Conservation (phyloP, 1,140 invertebrate species). For the Oncopodura yosiiana region DNA sequence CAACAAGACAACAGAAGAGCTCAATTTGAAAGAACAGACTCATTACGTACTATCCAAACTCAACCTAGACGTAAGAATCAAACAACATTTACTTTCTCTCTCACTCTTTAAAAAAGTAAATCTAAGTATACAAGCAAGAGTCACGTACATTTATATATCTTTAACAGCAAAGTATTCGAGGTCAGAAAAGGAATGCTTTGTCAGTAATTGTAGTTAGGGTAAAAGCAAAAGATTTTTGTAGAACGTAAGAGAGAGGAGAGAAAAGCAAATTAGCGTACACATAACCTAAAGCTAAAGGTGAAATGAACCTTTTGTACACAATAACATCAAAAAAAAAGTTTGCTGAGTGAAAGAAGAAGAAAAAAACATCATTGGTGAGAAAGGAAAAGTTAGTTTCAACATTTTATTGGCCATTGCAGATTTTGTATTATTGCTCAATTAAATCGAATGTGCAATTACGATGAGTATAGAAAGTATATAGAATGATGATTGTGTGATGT, state of each 20-base stretch:
- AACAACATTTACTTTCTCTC: slow-evolving; percentile 2
- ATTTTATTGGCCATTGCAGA: too few relatives aligned
- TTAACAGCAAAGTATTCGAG: background rate
- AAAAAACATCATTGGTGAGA: too few relatives aligned
- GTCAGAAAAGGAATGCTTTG: background rate
- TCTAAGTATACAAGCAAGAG: background rate
- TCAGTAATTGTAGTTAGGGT: background rate
- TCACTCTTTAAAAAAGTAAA: too few relatives aligned
- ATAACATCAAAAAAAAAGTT: too few relatives aligned
- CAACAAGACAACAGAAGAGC: slow-evolving; percentile 23
- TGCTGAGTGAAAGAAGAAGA: too few relatives aligned
- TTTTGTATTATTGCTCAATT: too few relatives aligned
- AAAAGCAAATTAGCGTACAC: slow-evolving; percentile 5
- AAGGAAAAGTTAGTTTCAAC: too few relatives aligned
- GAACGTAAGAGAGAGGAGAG: background rate
- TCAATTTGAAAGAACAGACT: slow-evolving; percentile 34
- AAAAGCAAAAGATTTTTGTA: background rate
- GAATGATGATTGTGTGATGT: too few relatives aligned
- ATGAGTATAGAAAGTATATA: too few relatives aligned
- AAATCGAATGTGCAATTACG: too few relatives aligned
- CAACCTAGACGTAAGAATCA: slow-evolving; percentile 30
- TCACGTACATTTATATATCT: background rate
- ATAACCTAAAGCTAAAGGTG: too few relatives aligned
- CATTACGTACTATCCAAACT: slow-evolving; percentile 25
- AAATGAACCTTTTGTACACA: too few relatives aligned